phyloP scores from a whole-genome alignment of 2,113 vertebrate species.

The Microtus oregoni region DNA sequence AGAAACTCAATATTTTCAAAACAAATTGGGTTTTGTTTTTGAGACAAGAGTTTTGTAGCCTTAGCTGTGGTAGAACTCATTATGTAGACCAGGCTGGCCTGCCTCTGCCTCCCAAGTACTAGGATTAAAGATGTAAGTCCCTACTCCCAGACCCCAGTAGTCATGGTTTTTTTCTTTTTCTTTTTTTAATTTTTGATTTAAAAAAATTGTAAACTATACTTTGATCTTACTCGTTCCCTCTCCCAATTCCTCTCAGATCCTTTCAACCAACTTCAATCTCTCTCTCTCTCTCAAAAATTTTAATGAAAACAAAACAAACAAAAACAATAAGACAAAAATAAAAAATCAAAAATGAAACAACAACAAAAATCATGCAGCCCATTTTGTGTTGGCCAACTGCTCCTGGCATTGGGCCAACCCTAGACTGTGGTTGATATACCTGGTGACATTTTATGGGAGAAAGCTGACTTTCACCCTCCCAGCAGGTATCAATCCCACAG shows the following conservation, averaged over 20 bases:
- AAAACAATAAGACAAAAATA: background rate
- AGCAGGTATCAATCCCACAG: background rate
- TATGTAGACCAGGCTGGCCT: background rate
- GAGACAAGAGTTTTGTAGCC: background rate
- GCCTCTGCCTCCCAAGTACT: background rate
- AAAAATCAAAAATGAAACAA: background rate
- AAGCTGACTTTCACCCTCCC: background rate
- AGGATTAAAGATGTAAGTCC: background rate
- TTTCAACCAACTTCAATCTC: background rate
- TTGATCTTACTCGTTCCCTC: background rate
- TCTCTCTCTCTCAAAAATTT: background rate
- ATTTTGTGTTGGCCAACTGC: background rate
- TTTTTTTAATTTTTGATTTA: background rate
- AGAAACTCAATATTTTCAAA: background rate
- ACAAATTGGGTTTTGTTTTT: background rate
- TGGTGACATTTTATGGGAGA: background rate
- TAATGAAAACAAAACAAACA: background rate
- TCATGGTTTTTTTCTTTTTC: background rate
- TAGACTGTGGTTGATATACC: background rate
- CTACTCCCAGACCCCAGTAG: background rate
- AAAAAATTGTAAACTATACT: background rate
- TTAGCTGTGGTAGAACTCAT: background rate
- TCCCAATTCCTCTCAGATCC: background rate
- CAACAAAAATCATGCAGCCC: background rate
- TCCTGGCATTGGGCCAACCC: background rate